Evolutionary conservation across 2,888 invertebrate species (phyloP), one percentile per base, ranked within the genome.

Genomic region (Sesia apiformis): DNA sequence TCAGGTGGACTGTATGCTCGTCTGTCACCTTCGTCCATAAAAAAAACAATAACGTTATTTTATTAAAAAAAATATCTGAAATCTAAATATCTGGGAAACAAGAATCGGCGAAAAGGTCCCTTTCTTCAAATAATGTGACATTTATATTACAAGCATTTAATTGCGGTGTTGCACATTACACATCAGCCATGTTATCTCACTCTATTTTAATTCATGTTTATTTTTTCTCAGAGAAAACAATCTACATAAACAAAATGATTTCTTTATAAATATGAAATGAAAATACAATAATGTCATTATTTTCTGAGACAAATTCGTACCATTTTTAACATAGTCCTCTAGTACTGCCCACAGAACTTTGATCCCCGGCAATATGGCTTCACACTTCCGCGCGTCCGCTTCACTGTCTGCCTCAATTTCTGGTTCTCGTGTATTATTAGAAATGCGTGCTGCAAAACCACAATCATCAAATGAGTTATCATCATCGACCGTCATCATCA

Each of bases 331-430:
- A 63, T 93, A 94, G 39, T 92, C 91, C 74, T 98, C 97, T 38
- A 97, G 79, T 0, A 92, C 90, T 40, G 80, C 86, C 97, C 98
- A 98, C 53, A 97, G 89, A 6, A 91, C 89, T 73, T 95, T 92
- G 54, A 98, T 91, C 39, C 92, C 91, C 0, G 92, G 90, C 39
- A 96, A 72, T 42, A 89, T 84, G 0, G 84, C 84, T 53, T 90
- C 90, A 40, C 90, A 90, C 58, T 90, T 90, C 43, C 76, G 64
- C 3, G 90, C 89, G 57, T 90, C 86, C 0, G 90, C 89, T 51
- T 90, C 86, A 52, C 76, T 90, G 75, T 91, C 52, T 0, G 84
- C 81, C 7, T 87, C 81, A 6, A 75, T 60, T 52, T 84, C 85
- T 38, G 50, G 8, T 46, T 46, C 46, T 0, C 8, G n/a, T 0